phyloP scores from a whole-genome alignment of 2,113 vertebrate species.

The Nibea coibor region DNA sequence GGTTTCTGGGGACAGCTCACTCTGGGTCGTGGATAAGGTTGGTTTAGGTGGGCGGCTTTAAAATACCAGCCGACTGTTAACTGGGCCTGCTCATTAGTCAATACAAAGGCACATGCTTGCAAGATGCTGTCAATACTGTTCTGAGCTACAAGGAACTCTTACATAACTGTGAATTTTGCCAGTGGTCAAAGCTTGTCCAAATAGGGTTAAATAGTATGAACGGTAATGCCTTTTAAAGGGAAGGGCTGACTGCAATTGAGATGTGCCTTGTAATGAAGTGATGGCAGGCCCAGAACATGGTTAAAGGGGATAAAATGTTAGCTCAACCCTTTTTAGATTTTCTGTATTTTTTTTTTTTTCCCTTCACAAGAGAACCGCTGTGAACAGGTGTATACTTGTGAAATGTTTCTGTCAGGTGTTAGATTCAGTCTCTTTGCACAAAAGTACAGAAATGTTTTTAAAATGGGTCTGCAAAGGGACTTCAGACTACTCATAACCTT shows the following conservation, averaged over 20 bases:
- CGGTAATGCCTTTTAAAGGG: conserved; percentile 42
- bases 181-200: conserved; percentile 7
- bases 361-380: conserved; percentile 18
- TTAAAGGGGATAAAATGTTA: neutral
- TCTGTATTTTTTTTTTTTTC: neutral
- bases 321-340: neutral
- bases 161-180: conserved; percentile 51
- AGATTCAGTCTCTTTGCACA: conserved; percentile 55
- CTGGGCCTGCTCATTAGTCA: conserved; percentile 52
- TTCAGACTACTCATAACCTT: conserved; percentile 16
- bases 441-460: conserved; percentile 30
- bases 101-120: conserved; percentile 52
- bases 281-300: conserved; percentile 29
- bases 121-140: conserved; percentile 50
- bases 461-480: conserved; percentile 51
- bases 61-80: conserved; percentile 31
- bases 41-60: conserved; percentile 29
- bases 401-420: conserved; percentile 35
- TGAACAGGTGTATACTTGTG: conserved; percentile 29
- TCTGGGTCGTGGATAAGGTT: neutral
- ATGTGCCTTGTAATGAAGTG: conserved; percentile 60
- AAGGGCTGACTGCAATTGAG: conserved; percentile 29
- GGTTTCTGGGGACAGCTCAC: conserved; percentile 17
- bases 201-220: conserved; percentile 8
- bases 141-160: conserved; percentile 5